Evolutionary conservation across 2,888 invertebrate genomes (phyloP).

Genomic region (Stenichneumon culpator): DNA sequence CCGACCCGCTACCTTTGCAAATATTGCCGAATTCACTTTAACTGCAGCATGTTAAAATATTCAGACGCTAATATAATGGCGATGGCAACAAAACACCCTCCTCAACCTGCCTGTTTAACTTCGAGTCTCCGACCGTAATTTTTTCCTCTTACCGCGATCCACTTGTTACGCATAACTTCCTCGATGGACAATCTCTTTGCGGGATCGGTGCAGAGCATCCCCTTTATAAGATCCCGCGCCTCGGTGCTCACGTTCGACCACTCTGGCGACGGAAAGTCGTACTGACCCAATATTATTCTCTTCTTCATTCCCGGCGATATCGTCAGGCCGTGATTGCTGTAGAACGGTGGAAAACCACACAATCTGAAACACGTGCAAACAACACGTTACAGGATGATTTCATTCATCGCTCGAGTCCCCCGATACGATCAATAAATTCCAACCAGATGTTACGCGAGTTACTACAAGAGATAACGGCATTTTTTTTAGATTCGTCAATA

Average conservation of each 20-base stretch:
- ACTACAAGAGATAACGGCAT: slow-evolving; percentile 24
- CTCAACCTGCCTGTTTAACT: neutral
- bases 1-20: too few species aligned
- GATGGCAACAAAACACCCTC: too few species aligned
- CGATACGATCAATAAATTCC: neutral
- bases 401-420: neutral
- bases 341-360: slow-evolving; percentile 99
- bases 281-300: slow-evolving; percentile 97
- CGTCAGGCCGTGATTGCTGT: slow-evolving; percentile 98
- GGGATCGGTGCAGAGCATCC: slow-evolving; percentile 98
- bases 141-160: slow-evolving; percentile 91
- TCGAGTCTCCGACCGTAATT: neutral
- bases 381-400: slow-evolving; percentile 8
- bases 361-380: slow-evolving; percentile 85
- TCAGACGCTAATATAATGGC: too few species aligned
- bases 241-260: slow-evolving; percentile 97
- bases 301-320: slow-evolving; percentile 99
- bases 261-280: slow-evolving; percentile 98
- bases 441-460: slow-evolving; percentile 9
- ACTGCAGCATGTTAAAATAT: too few species aligned
- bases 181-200: slow-evolving; percentile 95
- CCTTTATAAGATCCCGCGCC: slow-evolving; percentile 97
- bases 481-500: slow-evolving; percentile 19
- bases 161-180: slow-evolving; percentile 94
- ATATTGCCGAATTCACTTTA: too few species aligned